Conservation (phyloP, 2,113 vertebrate species). For the Pleuronectes platessa region DNA sequence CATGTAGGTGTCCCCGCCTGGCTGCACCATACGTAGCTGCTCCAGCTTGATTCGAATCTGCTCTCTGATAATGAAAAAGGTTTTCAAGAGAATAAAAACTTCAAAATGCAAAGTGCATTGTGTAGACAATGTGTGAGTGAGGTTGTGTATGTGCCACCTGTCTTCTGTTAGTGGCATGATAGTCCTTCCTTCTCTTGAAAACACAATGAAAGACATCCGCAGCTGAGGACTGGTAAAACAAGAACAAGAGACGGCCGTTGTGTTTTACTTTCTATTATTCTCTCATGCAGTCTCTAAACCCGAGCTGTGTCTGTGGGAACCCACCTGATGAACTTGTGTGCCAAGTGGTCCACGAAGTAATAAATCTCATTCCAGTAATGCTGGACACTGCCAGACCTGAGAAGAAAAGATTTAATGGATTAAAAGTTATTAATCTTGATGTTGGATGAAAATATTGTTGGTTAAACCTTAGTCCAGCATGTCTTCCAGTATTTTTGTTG, state of each 20-base stretch:
- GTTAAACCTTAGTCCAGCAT: no score
- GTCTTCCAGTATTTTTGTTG: no score
- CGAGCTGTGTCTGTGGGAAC: constrained; percentile 4
- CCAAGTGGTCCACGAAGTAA: constrained; percentile 95
- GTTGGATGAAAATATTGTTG: background rate
- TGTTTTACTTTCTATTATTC: background rate
- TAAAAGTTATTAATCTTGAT: background rate
- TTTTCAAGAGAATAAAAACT: background rate
- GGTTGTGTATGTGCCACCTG: constrained; percentile 82
- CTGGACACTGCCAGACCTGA: constrained; percentile 95
- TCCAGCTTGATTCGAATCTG: constrained; percentile 93
- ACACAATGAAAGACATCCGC: constrained; percentile 99
- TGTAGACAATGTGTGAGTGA: background rate
- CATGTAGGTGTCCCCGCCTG: constrained; percentile 97
- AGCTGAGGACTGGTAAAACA: constrained; percentile 90
- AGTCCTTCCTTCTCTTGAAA: constrained; percentile 90
- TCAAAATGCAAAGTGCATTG: no score
- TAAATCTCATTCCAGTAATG: constrained; percentile 98
- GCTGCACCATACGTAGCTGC: constrained; percentile 90
- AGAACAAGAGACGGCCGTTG: background rate
- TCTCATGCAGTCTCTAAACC: background rate
- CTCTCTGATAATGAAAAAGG: constrained; percentile 81
- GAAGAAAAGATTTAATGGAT: constrained; percentile 12
- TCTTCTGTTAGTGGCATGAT: constrained; percentile 96
- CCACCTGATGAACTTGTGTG: constrained; percentile 96